Percentiles rank a stretch among this genome's conserved stretches.
Conservation (phyloP, 1,140 invertebrate species). For the Mactra quadrangularis region DNA sequence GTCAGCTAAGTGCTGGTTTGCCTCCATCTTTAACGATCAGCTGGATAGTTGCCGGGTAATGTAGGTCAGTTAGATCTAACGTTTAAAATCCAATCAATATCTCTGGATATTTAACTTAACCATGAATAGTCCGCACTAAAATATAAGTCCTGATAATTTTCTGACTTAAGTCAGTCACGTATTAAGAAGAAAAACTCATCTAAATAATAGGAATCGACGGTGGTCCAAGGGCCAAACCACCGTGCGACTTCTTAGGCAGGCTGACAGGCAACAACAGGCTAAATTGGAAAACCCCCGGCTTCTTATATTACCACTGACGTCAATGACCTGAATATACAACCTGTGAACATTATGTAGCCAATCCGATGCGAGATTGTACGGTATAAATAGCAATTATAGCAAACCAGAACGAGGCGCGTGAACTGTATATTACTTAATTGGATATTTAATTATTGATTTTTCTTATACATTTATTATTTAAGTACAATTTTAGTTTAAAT, state of each 20-base stretch:
- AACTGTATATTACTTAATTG: no score
- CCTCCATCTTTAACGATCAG: conserved; percentile 72
- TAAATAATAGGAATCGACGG: conserved; percentile 70
- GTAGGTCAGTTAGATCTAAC: conserved; percentile 64
- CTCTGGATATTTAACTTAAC: conserved; percentile 8
- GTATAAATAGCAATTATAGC: conserved; percentile 22
- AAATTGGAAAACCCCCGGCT: conserved; percentile 72
- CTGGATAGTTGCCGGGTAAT: conserved; percentile 66
- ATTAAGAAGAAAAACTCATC: conserved; percentile 34
- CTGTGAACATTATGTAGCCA: conserved; percentile 63
- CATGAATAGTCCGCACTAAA: background rate
- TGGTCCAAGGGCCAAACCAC: conserved; percentile 76
- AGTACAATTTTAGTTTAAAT: no score
- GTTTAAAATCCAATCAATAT: conserved; percentile 40
- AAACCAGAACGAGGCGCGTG: conserved; percentile 48
- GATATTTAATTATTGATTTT: no score
- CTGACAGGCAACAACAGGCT: conserved; percentile 78
- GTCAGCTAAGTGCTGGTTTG: conserved; percentile 75
- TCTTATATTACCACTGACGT: conserved; percentile 75
- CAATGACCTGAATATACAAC: conserved; percentile 54
- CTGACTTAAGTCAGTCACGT: conserved; percentile 37
- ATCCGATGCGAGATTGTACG: conserved; percentile 44
- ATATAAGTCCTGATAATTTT: conserved; percentile 16
- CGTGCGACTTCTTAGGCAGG: conserved; percentile 68
- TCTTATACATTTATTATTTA: no score